Conservation (phyloP, 37 sponge, comb jelly and placozoan genomes). For the Halichondria panicea region DNA sequence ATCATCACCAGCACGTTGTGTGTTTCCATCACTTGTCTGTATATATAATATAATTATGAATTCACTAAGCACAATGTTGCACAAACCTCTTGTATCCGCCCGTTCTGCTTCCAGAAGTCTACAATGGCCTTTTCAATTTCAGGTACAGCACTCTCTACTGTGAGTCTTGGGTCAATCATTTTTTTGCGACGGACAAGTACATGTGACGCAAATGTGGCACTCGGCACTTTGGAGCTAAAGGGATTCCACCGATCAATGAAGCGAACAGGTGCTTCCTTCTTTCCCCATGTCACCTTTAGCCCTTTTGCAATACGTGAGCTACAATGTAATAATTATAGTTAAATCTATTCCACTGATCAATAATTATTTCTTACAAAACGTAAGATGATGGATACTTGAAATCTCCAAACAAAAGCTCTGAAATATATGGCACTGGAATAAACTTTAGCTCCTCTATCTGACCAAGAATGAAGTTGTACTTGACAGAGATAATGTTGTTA, state of each 20-base stretch:
- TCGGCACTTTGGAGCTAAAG: conserved; percentile 28
- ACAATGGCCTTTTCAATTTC: conserved; percentile 47
- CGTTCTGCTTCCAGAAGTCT: conserved; percentile 14
- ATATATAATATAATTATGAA: neutral
- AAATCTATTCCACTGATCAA: too few relatives aligned
- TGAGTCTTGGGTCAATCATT: conserved; percentile 6
- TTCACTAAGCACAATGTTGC: neutral
- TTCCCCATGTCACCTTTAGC: conserved; percentile 54
- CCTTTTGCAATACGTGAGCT: too few relatives aligned
- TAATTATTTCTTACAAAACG: conserved; percentile 51
- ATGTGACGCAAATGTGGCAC: conserved; percentile 63
- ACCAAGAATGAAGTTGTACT: conserved; percentile 65
- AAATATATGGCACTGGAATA: conserved; percentile 43
- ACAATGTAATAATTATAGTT: too few relatives aligned
- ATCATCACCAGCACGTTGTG: too few relatives aligned
- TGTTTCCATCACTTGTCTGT: too few relatives aligned
- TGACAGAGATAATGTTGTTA: conserved; percentile 56
- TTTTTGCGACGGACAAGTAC: conserved; percentile 34
- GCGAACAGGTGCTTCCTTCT: conserved; percentile 22
- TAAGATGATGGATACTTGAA: conserved; percentile 67
- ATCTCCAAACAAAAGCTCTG: conserved; percentile 38
- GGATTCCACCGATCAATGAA: conserved; percentile 77
- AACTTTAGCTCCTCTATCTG: conserved; percentile 64
- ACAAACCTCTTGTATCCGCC: neutral
- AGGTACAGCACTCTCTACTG: conserved; percentile 6